These are phyloP conservation scores for Ectobius pallidus DNA, from an alignment of 2,888 invertebrate species.

Conservation along the genomic window DNA sequence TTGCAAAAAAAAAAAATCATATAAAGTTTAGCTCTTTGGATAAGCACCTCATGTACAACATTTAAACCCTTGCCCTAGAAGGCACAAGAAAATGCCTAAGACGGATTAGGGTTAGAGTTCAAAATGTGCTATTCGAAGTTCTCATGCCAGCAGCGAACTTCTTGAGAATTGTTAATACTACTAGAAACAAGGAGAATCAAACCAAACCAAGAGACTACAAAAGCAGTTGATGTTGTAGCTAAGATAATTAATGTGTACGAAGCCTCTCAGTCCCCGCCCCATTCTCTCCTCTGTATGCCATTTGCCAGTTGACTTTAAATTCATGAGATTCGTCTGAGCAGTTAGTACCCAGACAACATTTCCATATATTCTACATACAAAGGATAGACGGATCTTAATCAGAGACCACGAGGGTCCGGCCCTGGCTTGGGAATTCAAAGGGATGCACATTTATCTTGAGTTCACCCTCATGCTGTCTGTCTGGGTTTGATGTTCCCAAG, in stretches of 20 bases:
- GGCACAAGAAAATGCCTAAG: no score
- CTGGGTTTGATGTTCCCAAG: neutral
- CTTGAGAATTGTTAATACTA: no score
- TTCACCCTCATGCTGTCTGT: neutral
- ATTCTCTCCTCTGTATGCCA: neutral
- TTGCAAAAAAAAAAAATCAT: no score
- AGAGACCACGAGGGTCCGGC: neutral
- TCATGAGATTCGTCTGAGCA: conserved; percentile 10
- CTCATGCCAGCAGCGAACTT: no score
- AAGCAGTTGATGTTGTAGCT: neutral
- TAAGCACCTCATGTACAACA: no score
- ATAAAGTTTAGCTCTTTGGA: no score
- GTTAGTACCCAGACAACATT: neutral
- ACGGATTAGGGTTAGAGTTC: no score
- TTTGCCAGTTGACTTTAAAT: conserved; percentile 22
- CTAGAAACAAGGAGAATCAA: neutral
- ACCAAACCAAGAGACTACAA: neutral
- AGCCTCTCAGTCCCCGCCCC: neutral
- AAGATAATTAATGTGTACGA: conserved; percentile 3
- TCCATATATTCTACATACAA: conserved; percentile 4
- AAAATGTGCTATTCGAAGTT: no score
- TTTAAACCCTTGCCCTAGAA: no score
- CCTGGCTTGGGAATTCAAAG: neutral
- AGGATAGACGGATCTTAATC: neutral
- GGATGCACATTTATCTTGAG: neutral